Percentiles rank a stretch among this genome's conserved stretches.
Evolutionary conservation across 1,140 invertebrate genomes (phyloP).

Genomic region (Orchesella cincta): DNA sequence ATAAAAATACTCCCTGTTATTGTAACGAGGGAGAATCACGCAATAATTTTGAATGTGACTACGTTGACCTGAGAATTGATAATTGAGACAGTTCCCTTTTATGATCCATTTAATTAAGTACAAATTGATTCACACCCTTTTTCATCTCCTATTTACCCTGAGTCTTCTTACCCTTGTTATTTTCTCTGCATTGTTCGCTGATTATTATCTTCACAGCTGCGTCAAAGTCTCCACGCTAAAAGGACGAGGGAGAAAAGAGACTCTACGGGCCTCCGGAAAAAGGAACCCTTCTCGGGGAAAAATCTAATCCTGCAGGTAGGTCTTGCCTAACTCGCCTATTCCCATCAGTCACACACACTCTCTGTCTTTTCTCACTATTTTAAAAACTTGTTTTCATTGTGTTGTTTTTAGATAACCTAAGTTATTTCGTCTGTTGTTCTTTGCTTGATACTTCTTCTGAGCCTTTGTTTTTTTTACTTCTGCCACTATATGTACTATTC

Average conservation of each 20-base stretch:
- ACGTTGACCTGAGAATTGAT: too few relatives aligned
- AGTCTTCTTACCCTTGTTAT: constrained; percentile 30
- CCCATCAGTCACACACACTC: constrained; percentile 31
- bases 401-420: not conserved
- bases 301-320: constrained; percentile 51
- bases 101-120: too few relatives aligned
- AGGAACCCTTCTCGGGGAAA: constrained; percentile 51
- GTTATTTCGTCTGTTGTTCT: not conserved
- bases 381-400: constrained; percentile 1
- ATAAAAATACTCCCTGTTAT: too few relatives aligned
- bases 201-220: constrained; percentile 50
- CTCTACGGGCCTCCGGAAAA: constrained; percentile 48
- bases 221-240: constrained; percentile 51
- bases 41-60: too few relatives aligned
- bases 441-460: not conserved
- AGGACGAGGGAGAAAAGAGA: constrained; percentile 50
- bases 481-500: not conserved
- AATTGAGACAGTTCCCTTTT: too few relatives aligned
- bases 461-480: not conserved
- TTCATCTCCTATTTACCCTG: not conserved
- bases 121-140: too few relatives aligned
- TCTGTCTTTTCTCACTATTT: constrained; percentile 42
- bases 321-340: constrained; percentile 29
- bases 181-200: constrained; percentile 46
- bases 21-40: too few relatives aligned